These are phyloP conservation scores for Hypotaenidia okinawae DNA, from an alignment of 2,797 vertebrate species.

Conservation along the genomic window DNA sequence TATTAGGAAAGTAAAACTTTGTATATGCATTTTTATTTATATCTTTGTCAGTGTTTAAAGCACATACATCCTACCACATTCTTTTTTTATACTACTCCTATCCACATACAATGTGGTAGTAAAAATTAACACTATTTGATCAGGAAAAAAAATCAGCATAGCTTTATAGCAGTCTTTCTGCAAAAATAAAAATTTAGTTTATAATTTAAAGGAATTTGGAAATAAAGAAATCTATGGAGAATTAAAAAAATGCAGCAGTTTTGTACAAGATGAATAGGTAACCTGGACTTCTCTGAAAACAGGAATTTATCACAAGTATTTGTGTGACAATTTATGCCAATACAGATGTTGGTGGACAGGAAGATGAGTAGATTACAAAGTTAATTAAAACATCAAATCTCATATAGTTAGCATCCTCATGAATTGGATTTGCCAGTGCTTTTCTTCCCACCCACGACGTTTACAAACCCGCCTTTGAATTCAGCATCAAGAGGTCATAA, in stretches of 20 bases:
- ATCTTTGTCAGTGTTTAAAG: slow-evolving; percentile 44
- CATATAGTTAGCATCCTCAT: neutral
- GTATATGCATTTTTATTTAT: slow-evolving; percentile 25
- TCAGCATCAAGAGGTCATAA: neutral
- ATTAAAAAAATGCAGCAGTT: neutral
- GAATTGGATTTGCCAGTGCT: neutral
- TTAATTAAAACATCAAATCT: neutral
- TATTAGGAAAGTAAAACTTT: slow-evolving; percentile 55
- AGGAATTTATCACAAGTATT: neutral
- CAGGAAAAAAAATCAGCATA: slow-evolving; percentile 8
- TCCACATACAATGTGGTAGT: neutral
- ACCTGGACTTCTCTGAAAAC: neutral
- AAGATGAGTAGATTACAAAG: neutral
- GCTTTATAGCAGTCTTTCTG: neutral
- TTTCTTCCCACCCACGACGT: neutral
- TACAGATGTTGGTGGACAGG: neutral
- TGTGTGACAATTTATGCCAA: neutral
- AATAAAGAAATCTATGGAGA: neutral
- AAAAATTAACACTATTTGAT: slow-evolving; percentile 30
- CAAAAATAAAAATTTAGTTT: slow-evolving; percentile 41
- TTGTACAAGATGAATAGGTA: neutral
- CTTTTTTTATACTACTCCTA: neutral
- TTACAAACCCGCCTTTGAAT: neutral
- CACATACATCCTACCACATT: neutral
- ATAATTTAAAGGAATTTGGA: slow-evolving; percentile 27